phyloP scores from a whole-genome alignment of 1,140 invertebrate genomes.

The Melitaea cinxia region DNA sequence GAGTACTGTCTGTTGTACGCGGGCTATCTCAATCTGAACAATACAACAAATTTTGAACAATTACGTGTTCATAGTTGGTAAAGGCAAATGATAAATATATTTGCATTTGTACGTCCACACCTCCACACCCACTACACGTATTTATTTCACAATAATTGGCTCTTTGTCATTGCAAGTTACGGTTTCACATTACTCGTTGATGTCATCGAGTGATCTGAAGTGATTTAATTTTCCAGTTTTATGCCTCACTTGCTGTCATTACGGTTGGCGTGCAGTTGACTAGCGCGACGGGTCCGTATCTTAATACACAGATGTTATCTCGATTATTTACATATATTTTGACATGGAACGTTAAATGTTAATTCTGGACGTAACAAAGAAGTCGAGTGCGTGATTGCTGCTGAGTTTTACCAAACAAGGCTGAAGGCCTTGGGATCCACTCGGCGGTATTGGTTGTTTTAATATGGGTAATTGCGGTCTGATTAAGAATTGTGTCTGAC shows the following conservation, averaged over 20 bases:
- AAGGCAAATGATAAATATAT: slow-evolving; percentile 28
- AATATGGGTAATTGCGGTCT: slow-evolving; percentile 74
- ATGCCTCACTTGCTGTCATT: slow-evolving; percentile 15
- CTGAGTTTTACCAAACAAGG: slow-evolving; percentile 70
- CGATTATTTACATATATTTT: slow-evolving; percentile 25
- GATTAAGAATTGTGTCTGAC: slow-evolving; percentile 69
- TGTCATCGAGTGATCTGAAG: slow-evolving; percentile 38
- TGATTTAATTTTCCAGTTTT: slow-evolving; percentile 38
- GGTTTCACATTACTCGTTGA: slow-evolving; percentile 33
- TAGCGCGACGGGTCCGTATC: slow-evolving; percentile 16
- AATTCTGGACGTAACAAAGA: slow-evolving; percentile 40
- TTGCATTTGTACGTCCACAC: slow-evolving; percentile 12
- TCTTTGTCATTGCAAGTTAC: slow-evolving; percentile 32
- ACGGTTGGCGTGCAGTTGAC: neutral
- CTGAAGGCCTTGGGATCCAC: slow-evolving; percentile 66
- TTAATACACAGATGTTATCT: slow-evolving; percentile 23
- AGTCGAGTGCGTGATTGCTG: slow-evolving; percentile 40
- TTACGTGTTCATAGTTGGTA: slow-evolving; percentile 28
- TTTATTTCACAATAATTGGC: slow-evolving; percentile 39
- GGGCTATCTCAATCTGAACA: slow-evolving; percentile 4
- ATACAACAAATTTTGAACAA: slow-evolving; percentile 27
- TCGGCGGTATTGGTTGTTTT: slow-evolving; percentile 68
- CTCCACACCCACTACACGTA: slow-evolving; percentile 22
- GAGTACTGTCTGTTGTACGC: slow-evolving; percentile 20
- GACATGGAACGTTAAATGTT: slow-evolving; percentile 10